A percentile compares a stretch with the other conserved stretches of the same genome.
Conservation (phyloP, 2,113 vertebrate species). For the Ceyx melanurus region DNA sequence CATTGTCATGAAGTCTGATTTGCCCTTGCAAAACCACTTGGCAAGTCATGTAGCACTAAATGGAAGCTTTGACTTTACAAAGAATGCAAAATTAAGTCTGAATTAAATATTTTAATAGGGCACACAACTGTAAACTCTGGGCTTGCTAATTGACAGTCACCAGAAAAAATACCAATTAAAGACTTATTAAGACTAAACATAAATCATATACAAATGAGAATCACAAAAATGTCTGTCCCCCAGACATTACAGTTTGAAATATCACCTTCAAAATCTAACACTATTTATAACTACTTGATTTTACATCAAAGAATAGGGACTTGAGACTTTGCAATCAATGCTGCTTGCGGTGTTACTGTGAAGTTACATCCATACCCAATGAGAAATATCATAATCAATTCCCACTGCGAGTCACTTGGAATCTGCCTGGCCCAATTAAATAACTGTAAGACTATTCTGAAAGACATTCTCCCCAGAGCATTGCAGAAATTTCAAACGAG, state of each 20-base stretch:
- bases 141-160: not conserved
- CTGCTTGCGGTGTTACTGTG: not conserved
- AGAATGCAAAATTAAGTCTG: not conserved
- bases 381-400: conserved; percentile 7
- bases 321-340: not conserved
- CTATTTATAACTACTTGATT: not conserved
- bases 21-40: not conserved
- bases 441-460: not conserved
- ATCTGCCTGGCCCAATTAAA: conserved; percentile 13
- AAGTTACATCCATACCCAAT: not conserved
- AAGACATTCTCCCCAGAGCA: not conserved
- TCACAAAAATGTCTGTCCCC: not conserved
- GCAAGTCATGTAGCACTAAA: not conserved
- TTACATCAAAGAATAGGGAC: not conserved
- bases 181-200: not conserved
- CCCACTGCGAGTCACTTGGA: not conserved
- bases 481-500: not conserved
- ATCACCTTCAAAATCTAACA: not conserved
- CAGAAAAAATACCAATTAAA: not conserved
- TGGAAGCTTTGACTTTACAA: not conserved
- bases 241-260: not conserved
- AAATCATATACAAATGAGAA: not conserved
- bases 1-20: not conserved
- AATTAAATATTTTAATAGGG: not conserved
- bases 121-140: not conserved